A percentile compares a stretch with the other conserved stretches of the same genome.
phyloP scores from a whole-genome alignment of 1,140 invertebrate species.

The Steinernema feltiae region DNA sequence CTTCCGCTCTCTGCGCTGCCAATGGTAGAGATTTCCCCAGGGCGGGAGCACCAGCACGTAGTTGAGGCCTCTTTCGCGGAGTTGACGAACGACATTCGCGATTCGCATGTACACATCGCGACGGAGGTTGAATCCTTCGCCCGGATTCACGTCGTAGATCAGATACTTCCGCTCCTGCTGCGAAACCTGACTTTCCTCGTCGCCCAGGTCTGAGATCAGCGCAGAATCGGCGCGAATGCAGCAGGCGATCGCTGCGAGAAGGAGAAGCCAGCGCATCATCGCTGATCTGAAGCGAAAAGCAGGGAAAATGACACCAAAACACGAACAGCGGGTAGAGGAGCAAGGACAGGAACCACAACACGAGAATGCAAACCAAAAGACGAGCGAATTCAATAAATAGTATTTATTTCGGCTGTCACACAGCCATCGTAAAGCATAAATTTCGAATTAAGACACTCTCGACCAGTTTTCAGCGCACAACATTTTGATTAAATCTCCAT shows the following conservation, averaged over 20 bases:
- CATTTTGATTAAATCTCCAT: background rate
- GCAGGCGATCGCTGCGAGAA: no score
- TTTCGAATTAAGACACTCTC: slow-evolving; percentile 17
- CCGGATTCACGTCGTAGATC: slow-evolving; percentile 84
- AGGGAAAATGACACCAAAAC: no score
- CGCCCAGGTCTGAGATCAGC: no score
- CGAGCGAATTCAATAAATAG: no score
- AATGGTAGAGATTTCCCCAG: slow-evolving; percentile 82
- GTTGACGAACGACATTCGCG: slow-evolving; percentile 71
- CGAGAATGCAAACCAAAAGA: no score
- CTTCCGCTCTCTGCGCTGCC: slow-evolving; percentile 66
- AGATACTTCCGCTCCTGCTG: slow-evolving; percentile 65
- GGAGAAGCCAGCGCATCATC: no score
- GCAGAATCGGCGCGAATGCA: no score
- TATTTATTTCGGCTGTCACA: slow-evolving; percentile 20
- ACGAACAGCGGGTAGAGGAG: background rate
- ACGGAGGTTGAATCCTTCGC: slow-evolving; percentile 91
- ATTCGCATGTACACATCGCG: slow-evolving; percentile 89
- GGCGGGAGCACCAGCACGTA: slow-evolving; percentile 72
- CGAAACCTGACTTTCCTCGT: no score
- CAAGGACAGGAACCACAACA: background rate
- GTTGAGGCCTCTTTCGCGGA: slow-evolving; percentile 61
- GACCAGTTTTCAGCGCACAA: background rate
- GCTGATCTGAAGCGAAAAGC: no score
- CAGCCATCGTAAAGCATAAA: slow-evolving; percentile 24